phyloP scores from a whole-genome alignment of 2,888 invertebrate genomes.

The Drepanosiphum platanoidis region DNA sequence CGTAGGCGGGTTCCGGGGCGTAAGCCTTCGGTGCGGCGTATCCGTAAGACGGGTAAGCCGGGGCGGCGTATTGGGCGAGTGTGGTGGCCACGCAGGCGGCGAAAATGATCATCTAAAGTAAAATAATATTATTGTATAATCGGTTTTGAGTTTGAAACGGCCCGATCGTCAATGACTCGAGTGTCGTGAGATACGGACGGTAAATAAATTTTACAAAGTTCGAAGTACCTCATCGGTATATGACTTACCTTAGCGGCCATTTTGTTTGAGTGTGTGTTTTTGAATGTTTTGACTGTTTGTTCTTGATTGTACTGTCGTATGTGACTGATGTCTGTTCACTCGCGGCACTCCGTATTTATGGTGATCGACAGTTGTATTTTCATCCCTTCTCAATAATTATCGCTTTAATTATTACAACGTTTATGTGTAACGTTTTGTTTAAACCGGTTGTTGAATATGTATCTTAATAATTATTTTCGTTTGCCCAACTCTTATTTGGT shows the following conservation, averaged over 20 bases:
- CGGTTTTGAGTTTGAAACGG: too few species aligned
- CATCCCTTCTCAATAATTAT: conserved; percentile 21
- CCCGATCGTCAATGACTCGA: too few species aligned
- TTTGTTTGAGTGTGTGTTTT: not conserved
- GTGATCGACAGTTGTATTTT: not conserved
- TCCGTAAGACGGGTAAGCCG: not conserved
- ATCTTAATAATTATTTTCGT: too few species aligned
- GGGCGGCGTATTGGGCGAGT: conserved; percentile 8
- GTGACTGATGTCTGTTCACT: not conserved
- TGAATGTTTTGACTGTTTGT: not conserved
- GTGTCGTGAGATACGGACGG: not conserved
- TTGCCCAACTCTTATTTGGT: too few species aligned
- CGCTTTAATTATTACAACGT: not conserved
- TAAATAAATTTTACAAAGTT: not conserved
- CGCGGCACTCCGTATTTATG: conserved; percentile 12
- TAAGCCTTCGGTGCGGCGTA: conserved; percentile 22
- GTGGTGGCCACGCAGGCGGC: conserved; percentile 37
- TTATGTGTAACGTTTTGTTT: not conserved
- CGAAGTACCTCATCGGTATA: not conserved
- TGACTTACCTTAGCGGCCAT: not conserved
- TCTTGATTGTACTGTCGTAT: not conserved
- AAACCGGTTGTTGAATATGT: conserved; percentile 16
- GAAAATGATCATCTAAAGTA: conserved; percentile 38
- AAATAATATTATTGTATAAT: not conserved
- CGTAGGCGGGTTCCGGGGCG: conserved; percentile 30